Conservation (phyloP, 2,888 invertebrate species). For the Saturnia japonica region DNA sequence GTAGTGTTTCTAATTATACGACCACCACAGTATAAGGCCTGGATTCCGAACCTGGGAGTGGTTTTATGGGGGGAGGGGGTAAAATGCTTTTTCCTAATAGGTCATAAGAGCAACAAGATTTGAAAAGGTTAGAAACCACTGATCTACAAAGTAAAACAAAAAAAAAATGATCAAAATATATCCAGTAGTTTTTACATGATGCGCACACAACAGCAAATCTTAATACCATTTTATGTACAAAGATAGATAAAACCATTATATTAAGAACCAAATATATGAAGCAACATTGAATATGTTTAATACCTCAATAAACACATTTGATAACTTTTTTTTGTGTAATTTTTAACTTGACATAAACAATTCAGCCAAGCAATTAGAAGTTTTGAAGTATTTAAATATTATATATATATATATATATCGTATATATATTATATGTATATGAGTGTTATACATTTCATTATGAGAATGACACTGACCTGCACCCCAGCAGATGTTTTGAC, state of each 20-base stretch:
- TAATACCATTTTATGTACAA: background rate
- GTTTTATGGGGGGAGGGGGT: too few relatives aligned
- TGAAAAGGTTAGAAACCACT: too few relatives aligned
- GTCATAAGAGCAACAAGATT: too few relatives aligned
- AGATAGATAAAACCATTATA: background rate
- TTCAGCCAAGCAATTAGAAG: background rate
- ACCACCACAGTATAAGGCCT: too few relatives aligned
- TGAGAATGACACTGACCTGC: conserved; percentile 65
- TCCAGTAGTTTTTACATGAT: too few relatives aligned
- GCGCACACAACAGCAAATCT: too few relatives aligned
- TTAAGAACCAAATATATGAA: background rate
- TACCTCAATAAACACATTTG: background rate
- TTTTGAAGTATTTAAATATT: background rate
- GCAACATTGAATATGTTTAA: background rate
- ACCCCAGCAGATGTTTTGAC: conserved; percentile 73
- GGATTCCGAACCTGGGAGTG: too few relatives aligned
- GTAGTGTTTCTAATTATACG: too few relatives aligned
- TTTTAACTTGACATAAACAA: background rate
- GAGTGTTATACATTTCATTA: conserved; percentile 12
- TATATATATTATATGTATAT: background rate
- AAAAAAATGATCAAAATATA: too few relatives aligned
- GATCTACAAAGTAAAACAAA: too few relatives aligned
- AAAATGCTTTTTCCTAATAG: too few relatives aligned
- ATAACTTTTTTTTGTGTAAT: background rate
- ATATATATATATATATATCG: too few relatives aligned